A percentile compares a stretch with the other conserved stretches of the same genome.
Evolutionary conservation across 1,140 invertebrate species (phyloP).

Genomic region (Brachionus koreanus): DNA sequence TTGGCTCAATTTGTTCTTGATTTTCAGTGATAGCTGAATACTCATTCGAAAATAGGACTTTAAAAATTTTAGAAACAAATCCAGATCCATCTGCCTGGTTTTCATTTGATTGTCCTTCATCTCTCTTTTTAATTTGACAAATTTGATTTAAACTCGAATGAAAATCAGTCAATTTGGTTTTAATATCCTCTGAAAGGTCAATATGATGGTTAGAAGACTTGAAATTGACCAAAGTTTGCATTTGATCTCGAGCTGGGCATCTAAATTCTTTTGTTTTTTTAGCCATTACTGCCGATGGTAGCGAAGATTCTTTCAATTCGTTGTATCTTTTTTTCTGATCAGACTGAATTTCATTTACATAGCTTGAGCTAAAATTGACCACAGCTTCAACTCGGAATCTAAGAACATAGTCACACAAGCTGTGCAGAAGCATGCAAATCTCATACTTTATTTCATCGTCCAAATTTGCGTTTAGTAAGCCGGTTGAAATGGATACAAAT

Average conservation of each 20-base stretch:
- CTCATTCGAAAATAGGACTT: slow-evolving; percentile 12
- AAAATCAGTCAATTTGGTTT: slow-evolving; percentile 37
- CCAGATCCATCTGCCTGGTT: background rate
- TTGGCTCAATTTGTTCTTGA: background rate
- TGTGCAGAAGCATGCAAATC: slow-evolving; percentile 91
- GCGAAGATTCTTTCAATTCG: slow-evolving; percentile 95
- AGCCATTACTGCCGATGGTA: slow-evolving; percentile 88
- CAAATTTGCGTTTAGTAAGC: slow-evolving; percentile 91
- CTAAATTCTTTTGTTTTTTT: slow-evolving; percentile 97
- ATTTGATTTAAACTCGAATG: slow-evolving; percentile 17
- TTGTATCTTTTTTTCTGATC: slow-evolving; percentile 93
- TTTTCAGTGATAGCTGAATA: background rate
- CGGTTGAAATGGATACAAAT: background rate
- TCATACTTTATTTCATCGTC: slow-evolving; percentile 95
- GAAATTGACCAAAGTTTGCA: slow-evolving; percentile 53
- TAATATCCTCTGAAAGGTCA: background rate
- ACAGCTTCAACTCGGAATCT: slow-evolving; percentile 90
- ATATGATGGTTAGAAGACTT: slow-evolving; percentile 12
- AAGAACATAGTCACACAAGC: slow-evolving; percentile 89
- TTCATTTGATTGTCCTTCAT: background rate
- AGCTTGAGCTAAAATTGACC: slow-evolving; percentile 89
- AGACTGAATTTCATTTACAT: slow-evolving; percentile 83
- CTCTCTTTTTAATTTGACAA: slow-evolving; percentile 17
- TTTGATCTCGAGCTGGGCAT: slow-evolving; percentile 94
- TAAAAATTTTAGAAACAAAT: slow-evolving; percentile 22